Base-by-base conservation (phyloP, 2,888 invertebrate species). In the Deroplatys truncata region DNA sequence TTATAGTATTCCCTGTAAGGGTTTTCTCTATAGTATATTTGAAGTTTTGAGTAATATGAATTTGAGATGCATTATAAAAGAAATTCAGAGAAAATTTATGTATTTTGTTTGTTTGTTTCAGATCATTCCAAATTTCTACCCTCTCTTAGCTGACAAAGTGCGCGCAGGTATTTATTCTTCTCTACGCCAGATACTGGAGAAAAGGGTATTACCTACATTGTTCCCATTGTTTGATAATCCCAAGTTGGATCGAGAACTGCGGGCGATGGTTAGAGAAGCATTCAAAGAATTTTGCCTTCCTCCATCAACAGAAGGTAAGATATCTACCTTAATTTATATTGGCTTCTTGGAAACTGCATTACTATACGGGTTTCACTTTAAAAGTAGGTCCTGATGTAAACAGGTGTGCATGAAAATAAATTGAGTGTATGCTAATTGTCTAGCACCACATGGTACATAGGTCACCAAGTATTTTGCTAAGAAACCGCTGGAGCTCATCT, bases 101-200 rank as follows among this genome's bases (percentile, higher is more conserved):
- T 72, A 20, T 2, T 72, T 72, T n/a, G n/a, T n/a, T 20, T 89
- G 91, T 90, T 91, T 87, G 90, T 93, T 93, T 43, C 93, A 98
- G 95, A 97, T 98, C 93, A 97, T 98, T 94, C 96, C 97, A 92
- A 97, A 98, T 93, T 98, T 98, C 93, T 97, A 97, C 94, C 97
- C 98, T 88, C 95, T 96, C 49, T 95, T 97, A 92, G 95, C 96
- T 85, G 97, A 97, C 43, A 97, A 97, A 94, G 97, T 98, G 10
- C 95, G 96, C 92, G 95, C 96, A 92, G 98, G 98, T 25, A 97
- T 98, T 92, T 97, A 96, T 93, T 96, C 97, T 91, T 98, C 98
- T 9, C 93, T 98, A 29, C 95, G 96, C 91, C 97, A 97, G 93
- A 98, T 98, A 92, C 95, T 98, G 91, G 98, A 98, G 92, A 99